Conservation (phyloP, 2,888 invertebrate species). For the Rhimphoctona megacephalus region DNA sequence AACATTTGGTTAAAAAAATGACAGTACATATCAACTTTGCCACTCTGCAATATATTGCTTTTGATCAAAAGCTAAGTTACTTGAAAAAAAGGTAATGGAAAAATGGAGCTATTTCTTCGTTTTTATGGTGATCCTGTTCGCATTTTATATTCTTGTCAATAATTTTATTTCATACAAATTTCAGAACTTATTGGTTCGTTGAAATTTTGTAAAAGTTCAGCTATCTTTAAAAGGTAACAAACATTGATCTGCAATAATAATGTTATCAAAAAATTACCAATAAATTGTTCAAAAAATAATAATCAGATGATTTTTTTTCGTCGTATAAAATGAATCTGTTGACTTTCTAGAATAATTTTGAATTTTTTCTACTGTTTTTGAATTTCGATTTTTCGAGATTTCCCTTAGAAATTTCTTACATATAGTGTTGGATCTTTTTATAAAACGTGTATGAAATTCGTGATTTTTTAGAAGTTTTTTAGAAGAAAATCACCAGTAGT, state of each 20-base stretch:
- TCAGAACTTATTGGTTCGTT: not conserved
- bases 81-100: not conserved
- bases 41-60: not conserved
- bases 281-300: not conserved
- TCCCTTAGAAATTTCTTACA: not conserved
- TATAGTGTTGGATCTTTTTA: too few species aligned
- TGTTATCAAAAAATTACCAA: not conserved
- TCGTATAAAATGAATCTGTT: not conserved
- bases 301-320: not conserved
- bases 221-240: not conserved
- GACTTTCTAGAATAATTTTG: not conserved
- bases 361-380: too few species aligned
- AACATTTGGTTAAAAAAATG: not conserved
- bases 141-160: not conserved
- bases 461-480: too few species aligned
- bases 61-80: not conserved
- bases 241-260: not conserved
- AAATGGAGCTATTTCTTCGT: not conserved
- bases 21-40: not conserved
- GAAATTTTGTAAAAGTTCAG: not conserved
- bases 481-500: too few species aligned
- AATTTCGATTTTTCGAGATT: not conserved
- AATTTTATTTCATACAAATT: not conserved
- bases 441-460: too few species aligned
- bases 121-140: not conserved